Base-by-base conservation (phyloP, 2,113 vertebrate species). In the Tenebrosternarchus preto region DNA sequence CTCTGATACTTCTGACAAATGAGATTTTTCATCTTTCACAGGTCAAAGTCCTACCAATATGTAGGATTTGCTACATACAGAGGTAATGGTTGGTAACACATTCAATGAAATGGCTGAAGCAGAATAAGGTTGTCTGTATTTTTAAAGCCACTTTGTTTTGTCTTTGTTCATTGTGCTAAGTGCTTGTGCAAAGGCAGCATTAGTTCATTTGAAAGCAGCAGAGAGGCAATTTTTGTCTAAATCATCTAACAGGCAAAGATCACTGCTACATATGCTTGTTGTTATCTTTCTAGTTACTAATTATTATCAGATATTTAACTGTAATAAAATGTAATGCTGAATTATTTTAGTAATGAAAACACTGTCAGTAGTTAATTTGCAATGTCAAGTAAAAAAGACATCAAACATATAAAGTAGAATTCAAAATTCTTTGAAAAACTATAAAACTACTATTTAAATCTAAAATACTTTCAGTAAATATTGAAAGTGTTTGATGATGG, bases 301-400 rank as follows among this genome's bases (percentile, higher is more conserved):
- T 50, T 50, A 50, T 50, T 9, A 50, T 50, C 43, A 50, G 43
- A 50, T 12, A 50, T 12, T 11, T 50, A 50, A 50, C 43, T 50
- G 43, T 11, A 50, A 50, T 50, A 50, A 50, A 50, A 50, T 50
- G 43, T 50, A 46, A 8, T 46, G 43, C 11, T 12, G 2, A 50
- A 50, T 50, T 15, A 43, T 43, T 43, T 33, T 22, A 43, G 36
- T 70, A 25, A 70, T 57, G 19, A 72, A 61, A 31, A 50, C 27
- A 66, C 22, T 66, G 19, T 67, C 68, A 82, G 80, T 82, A 82
- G 77, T 63, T 55, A 73, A 59, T 68, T 22, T 60, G 6, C 31
- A 68, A 53, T 57, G 7, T 75, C 70, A 81, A 46, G 66, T 74
- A 61, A 78, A 82, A 74, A 55, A 36, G 4, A 75, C 20, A 50